phyloP scores from a whole-genome alignment of 2,888 invertebrate species.

The Lasioglossum morio region DNA sequence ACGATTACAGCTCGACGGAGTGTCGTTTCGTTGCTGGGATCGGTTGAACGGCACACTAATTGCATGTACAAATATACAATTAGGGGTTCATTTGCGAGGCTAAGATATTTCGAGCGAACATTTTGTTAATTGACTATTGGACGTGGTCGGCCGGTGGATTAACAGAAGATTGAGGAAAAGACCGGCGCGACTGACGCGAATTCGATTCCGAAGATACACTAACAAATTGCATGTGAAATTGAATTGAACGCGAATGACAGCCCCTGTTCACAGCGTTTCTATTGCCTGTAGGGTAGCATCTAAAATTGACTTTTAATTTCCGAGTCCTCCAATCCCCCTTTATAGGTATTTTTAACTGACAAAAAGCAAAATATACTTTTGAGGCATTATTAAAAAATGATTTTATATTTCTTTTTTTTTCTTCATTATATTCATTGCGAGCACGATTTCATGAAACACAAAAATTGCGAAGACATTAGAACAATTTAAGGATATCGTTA shows the following conservation, averaged over 20 bases:
- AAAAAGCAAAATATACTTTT: neutral
- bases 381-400: neutral
- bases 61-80: conserved; percentile 58
- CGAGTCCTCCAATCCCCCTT: neutral
- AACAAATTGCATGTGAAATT: conserved; percentile 28
- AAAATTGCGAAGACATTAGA: no score
- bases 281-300: neutral
- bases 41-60: conserved; percentile 50
- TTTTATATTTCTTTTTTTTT: neutral
- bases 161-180: conserved; percentile 8
- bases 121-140: conserved; percentile 56
- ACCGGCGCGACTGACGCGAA: neutral
- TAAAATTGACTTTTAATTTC: neutral
- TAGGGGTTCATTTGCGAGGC: conserved; percentile 51
- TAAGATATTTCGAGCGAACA: conserved; percentile 37
- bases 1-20: conserved; percentile 37
- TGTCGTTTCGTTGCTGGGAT: conserved; percentile 48
- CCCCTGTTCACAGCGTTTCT: neutral
- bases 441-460: no score
- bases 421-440: no score
- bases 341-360: neutral
- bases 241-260: neutral
- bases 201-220: neutral
- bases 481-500: no score
- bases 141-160: neutral